Conservation (phyloP, 2,797 vertebrate genomes). For the Gobionotothen gibberifrons region DNA sequence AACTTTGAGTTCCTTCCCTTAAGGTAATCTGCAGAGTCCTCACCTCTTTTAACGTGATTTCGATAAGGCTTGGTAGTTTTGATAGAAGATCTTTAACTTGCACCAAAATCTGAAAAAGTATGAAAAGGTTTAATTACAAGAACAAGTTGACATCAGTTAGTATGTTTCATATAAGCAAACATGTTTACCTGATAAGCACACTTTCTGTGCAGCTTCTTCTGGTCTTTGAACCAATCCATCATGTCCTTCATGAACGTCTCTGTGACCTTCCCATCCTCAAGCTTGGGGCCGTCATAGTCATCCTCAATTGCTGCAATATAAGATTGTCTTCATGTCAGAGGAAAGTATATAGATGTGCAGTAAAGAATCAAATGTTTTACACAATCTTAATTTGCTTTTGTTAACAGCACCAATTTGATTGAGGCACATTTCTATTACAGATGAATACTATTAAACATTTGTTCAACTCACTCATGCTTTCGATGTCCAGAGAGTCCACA, state of each 20-base stretch:
- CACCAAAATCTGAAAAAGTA: conserved; percentile 89
- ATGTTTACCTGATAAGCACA: conserved; percentile 93
- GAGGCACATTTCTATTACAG: background rate
- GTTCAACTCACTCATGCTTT: conserved; percentile 92
- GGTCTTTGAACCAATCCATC: conserved; percentile 96
- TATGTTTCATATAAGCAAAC: background rate
- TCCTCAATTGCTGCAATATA: conserved; percentile 90
- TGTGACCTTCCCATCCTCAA: conserved; percentile 91
- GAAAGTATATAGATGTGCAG: background rate
- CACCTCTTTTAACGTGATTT: conserved; percentile 92
- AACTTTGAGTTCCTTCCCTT: background rate
- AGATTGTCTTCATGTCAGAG: conserved; percentile 10
- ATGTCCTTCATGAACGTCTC: conserved; percentile 93
- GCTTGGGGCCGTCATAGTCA: conserved; percentile 92
- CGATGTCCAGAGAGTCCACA: conserved; percentile 94
- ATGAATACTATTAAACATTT: background rate
- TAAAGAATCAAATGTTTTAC: background rate
- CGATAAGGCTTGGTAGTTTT: conserved; percentile 93
- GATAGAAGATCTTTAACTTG: conserved; percentile 94
- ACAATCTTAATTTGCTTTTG: background rate
- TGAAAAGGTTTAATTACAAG: background rate
- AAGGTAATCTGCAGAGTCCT: conserved; percentile 7
- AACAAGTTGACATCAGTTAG: no score
- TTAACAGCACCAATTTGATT: background rate
- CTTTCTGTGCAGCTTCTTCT: conserved; percentile 96